Evolutionary conservation across 2,113 vertebrate species (phyloP).

Genomic region (Picathartes gymnocephalus): DNA sequence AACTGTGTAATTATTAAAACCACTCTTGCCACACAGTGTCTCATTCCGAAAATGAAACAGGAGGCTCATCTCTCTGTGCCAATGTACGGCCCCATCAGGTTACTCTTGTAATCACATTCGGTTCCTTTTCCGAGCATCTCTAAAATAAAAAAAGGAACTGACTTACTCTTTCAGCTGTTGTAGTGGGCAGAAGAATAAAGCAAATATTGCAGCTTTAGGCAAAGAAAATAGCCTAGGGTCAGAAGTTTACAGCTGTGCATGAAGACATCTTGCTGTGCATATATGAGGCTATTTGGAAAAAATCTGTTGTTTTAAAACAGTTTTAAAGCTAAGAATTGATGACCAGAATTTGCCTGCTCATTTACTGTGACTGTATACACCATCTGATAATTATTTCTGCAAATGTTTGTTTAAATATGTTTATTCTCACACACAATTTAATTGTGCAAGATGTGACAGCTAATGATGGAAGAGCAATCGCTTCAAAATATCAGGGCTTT

Average conservation of each 20-base stretch:
- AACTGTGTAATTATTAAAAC: not conserved
- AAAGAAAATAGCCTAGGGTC: not conserved
- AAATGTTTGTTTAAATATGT: not conserved
- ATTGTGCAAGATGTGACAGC: not conserved
- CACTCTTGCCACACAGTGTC: not conserved
- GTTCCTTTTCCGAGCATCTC: constrained; percentile 24
- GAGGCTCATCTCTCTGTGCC: not conserved
- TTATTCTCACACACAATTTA: not conserved
- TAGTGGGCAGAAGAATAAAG: not conserved
- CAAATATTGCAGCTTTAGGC: not conserved
- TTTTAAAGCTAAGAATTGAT: not conserved
- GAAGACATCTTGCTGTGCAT: not conserved
- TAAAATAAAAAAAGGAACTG: constrained; percentile 38
- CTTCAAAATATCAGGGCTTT: not conserved
- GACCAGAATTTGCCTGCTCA: not conserved
- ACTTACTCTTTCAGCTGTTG: not conserved
- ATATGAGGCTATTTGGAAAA: not conserved
- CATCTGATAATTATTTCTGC: not conserved
- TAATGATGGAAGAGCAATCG: not conserved
- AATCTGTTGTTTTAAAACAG: not conserved
- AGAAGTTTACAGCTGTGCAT: not conserved
- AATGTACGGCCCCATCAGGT: not conserved
- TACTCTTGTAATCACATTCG: not conserved
- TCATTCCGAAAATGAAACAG: not conserved
- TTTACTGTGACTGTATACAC: not conserved